A percentile compares a stretch with the other conserved stretches of the same genome.
phyloP scores from a whole-genome alignment of 2,888 invertebrate species.

The Pachydiplax longipennis region DNA sequence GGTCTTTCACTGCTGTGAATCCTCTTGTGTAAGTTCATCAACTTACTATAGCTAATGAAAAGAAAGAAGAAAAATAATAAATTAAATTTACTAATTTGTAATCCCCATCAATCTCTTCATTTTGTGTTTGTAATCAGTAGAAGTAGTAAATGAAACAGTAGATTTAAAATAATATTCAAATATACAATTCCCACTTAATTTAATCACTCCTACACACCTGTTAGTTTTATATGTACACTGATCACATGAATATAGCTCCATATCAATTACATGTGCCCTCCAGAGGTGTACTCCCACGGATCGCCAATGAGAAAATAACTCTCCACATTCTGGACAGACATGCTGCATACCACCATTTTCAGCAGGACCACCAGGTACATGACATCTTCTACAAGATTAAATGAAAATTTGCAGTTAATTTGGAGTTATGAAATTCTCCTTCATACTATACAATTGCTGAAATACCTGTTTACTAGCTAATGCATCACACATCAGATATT shows the following conservation, averaged over 20 bases:
- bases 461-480: no score
- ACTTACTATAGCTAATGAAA: constrained; percentile 67
- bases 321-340: constrained; percentile 74
- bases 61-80: not conserved
- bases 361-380: constrained; percentile 8
- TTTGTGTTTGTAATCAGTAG: no score
- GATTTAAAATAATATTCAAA: not conserved
- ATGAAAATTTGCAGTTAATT: not conserved
- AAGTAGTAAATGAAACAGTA: no score
- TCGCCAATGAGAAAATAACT: constrained; percentile 67
- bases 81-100: not conserved
- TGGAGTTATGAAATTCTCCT: not conserved
- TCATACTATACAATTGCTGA: no score
- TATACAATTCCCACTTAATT: not conserved
- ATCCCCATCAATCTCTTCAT: not conserved
- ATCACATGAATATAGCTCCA: constrained; percentile 80
- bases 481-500: no score
- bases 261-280: constrained; percentile 76
- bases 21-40: constrained; percentile 77
- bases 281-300: constrained; percentile 80
- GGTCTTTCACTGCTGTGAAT: constrained; percentile 74
- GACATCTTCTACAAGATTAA: constrained; percentile 44
- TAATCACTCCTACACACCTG: constrained; percentile 50
- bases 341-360: constrained; percentile 32
- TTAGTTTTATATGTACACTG: constrained; percentile 75